phyloP scores from a whole-genome alignment of 2,113 vertebrate genomes.

The Leuciscus idus region DNA sequence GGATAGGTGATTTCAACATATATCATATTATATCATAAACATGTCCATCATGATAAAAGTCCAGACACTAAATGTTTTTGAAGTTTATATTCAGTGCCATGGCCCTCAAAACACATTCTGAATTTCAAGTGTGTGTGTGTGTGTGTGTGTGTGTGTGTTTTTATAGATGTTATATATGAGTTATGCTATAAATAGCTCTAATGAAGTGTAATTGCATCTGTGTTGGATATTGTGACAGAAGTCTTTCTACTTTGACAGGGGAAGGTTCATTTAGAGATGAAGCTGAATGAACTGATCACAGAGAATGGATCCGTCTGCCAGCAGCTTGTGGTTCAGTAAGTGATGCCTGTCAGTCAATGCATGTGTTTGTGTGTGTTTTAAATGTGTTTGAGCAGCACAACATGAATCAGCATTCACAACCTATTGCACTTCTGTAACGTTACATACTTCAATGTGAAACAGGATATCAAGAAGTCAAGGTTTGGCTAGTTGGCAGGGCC shows the following conservation, averaged over 20 bases:
- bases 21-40: slow-evolving; percentile 20
- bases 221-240: neutral
- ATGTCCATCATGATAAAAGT: neutral
- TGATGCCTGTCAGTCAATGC: slow-evolving; percentile 80
- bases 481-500: neutral
- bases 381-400: neutral
- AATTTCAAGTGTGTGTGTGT: neutral
- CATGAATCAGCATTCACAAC: neutral
- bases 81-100: neutral
- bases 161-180: too few relatives aligned
- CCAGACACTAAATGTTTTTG: too few relatives aligned
- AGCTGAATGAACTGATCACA: slow-evolving; percentile 94
- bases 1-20: slow-evolving; percentile 3
- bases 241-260: slow-evolving; percentile 77
- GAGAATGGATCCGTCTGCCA: slow-evolving; percentile 92
- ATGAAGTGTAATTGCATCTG: neutral
- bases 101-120: neutral
- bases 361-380: neutral
- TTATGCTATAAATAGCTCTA: neutral
- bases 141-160: too few relatives aligned
- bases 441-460: neutral
- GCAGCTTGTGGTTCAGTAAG: slow-evolving; percentile 79
- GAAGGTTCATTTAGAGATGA: slow-evolving; percentile 97
- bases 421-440: neutral
- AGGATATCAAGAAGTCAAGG: neutral